Evolutionary conservation across 2,888 invertebrate genomes (phyloP).

Genomic region (Sphaerophoria taeniata): DNA sequence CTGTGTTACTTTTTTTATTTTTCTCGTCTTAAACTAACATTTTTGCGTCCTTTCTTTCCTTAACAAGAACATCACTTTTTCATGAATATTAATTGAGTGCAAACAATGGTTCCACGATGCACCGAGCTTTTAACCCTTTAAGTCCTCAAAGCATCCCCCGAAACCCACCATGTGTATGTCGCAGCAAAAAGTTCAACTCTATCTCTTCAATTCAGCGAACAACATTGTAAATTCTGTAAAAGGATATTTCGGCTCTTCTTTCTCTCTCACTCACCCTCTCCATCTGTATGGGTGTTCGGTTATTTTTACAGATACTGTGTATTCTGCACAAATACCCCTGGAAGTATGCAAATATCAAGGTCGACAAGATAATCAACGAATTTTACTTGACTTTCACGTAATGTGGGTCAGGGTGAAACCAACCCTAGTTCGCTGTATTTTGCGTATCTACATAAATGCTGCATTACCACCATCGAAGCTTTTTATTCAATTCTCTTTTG

Average conservation of each 20-base stretch:
- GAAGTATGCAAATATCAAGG: slow-evolving; percentile 66
- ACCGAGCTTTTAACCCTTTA: not conserved
- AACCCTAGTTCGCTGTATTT: slow-evolving; percentile 18
- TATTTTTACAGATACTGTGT: slow-evolving; percentile 6
- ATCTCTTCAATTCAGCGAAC: not conserved
- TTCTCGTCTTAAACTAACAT: not conserved
- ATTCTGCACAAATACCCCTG: slow-evolving; percentile 50
- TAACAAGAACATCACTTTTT: slow-evolving; percentile 41
- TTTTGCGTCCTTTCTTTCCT: not conserved
- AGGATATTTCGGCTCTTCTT: not conserved
- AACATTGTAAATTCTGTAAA: slow-evolving; percentile 17
- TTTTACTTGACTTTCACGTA: slow-evolving; percentile 63
- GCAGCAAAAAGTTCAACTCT: slow-evolving; percentile 21
- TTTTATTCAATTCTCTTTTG: not conserved
- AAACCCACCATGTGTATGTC: not conserved
- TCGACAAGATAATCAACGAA: slow-evolving; percentile 68
- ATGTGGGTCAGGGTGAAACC: slow-evolving; percentile 65
- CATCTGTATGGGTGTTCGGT: not conserved
- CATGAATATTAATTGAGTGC: slow-evolving; percentile 67
- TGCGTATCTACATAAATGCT: slow-evolving; percentile 26
- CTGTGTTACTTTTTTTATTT: too few species aligned
- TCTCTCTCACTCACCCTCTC: not conserved
- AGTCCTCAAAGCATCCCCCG: slow-evolving; percentile 11
- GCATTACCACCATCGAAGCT: slow-evolving; percentile 19
- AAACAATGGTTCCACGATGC: slow-evolving; percentile 50